These are phyloP conservation scores for Silurus glanis DNA, from an alignment of 2,113 vertebrate species.

Conservation along the genomic window DNA sequence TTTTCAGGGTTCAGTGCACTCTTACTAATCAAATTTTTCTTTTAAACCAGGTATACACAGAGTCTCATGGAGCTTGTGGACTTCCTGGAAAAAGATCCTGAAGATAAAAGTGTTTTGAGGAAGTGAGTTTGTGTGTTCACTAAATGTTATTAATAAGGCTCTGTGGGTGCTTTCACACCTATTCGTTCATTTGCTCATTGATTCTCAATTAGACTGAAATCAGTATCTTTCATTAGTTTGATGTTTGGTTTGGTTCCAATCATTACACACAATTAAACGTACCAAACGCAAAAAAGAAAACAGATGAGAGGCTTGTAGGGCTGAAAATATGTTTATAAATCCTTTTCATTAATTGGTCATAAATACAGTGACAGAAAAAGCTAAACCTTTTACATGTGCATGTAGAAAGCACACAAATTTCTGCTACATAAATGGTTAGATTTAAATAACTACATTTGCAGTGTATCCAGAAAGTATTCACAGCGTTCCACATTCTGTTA, in stretches of 20 bases:
- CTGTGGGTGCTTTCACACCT: neutral
- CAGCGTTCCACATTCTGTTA: neutral
- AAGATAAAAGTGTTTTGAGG: conserved; percentile 83
- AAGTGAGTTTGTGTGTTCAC: conserved; percentile 74
- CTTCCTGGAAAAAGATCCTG: conserved; percentile 85
- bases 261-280: neutral
- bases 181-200: neutral
- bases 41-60: conserved; percentile 77
- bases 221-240: neutral
- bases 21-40: conserved; percentile 25
- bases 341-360: neutral
- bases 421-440: neutral
- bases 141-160: neutral
- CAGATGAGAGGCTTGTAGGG: too few species aligned
- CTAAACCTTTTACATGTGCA: neutral
- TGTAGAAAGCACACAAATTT: neutral
- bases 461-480: too few species aligned
- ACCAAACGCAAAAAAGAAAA: neutral
- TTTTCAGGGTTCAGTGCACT: neutral
- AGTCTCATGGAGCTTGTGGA: conserved; percentile 91
- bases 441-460: neutral
- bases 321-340: too few species aligned
- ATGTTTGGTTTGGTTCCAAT: neutral
- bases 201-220: neutral
- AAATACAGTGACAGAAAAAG: neutral